phyloP scores from a whole-genome alignment of 2,888 invertebrate species.

The Gymnosoma rotundatum region DNA sequence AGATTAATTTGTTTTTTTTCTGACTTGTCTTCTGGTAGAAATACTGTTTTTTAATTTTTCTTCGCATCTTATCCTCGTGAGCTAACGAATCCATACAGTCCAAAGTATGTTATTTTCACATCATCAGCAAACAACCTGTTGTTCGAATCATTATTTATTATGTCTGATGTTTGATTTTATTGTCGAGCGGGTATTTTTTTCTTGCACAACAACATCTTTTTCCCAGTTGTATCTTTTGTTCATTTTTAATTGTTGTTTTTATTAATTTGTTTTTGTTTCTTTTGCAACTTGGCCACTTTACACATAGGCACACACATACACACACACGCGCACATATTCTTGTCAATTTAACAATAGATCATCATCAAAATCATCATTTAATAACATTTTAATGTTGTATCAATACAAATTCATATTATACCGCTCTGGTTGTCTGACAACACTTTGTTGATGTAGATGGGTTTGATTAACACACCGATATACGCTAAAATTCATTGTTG shows the following conservation, averaged over 20 bases:
- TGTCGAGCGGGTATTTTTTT: constrained; percentile 31
- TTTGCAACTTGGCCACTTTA: constrained; percentile 50
- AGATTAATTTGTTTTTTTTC: constrained; percentile 74
- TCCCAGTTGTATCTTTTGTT: constrained; percentile 53
- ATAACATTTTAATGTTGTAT: constrained; percentile 49
- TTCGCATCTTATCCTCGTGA: constrained; percentile 45
- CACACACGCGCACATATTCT: constrained; percentile 56
- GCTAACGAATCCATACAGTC: constrained; percentile 6
- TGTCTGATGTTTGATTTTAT: constrained; percentile 46
- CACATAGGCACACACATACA: constrained; percentile 1
- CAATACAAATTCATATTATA: constrained; percentile 7
- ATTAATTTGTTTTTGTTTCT: constrained; percentile 33
- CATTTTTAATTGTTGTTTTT: constrained; percentile 66
- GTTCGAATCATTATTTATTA: constrained; percentile 71
- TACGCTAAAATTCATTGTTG: background rate
- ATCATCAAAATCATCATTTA: constrained; percentile 59
- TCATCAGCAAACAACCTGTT: constrained; percentile 74
- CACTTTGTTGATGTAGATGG: constrained; percentile 5
- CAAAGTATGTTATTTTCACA: constrained; percentile 70
- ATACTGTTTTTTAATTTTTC: constrained; percentile 24
- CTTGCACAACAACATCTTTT: background rate
- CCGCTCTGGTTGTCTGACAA: background rate
- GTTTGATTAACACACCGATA: constrained; percentile 29
- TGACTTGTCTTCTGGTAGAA: constrained; percentile 64
- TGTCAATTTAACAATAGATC: constrained; percentile 73